Base-by-base conservation (phyloP, 30 jellyfish, hydroid and myxozoan genomes). In the Catostylus mosaicus region DNA sequence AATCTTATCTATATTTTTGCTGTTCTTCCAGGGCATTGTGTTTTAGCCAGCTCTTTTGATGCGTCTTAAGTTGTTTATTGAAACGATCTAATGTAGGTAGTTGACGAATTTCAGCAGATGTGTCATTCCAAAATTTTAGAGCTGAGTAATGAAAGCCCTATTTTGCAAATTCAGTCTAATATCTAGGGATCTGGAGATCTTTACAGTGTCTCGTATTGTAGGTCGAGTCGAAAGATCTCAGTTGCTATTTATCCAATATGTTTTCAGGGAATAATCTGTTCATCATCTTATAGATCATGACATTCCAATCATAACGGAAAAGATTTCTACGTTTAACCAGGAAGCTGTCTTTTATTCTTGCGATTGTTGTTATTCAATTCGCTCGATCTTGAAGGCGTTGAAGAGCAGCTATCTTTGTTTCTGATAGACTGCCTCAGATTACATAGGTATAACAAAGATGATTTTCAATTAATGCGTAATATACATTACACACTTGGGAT, bases 351-450 rank as follows among this genome's bases (percentile, higher is more conserved):
- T 33, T 51, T 52, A 75, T 32, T 75, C 87, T 52, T 75, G 77
- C 75, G 63, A 6, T 51, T 52, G 82, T 3, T 52, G 30, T 54
- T 54, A 75, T 23, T 75, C 64, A 54, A 75, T 40, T 51, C 30
- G 67, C 87, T 65, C 77, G 62, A 34, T 75, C 85, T 48, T 73
- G 60, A 73, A 52, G 62, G 60, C 73, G 57, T 73, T 73, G 73
- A 33, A 50, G 73, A 52, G 85, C 74, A 50, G 85, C 85, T 73
- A 73, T 35, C 32, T 67, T 67, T 64, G 48, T 64, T 64, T 18
- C 26, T 64, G 48, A 64, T 64, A 64, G 51, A 64, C 77, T 64
- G 54, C 9, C 54, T 52, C 57, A 73, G 30, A 73, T 50, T 43
- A 46, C 45, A 73, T 73, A 67, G 68, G n/a, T n/a, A n/a, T n/a